Base-by-base conservation (phyloP, 2,797 vertebrate genomes). In the Phoxinus dragarum region DNA sequence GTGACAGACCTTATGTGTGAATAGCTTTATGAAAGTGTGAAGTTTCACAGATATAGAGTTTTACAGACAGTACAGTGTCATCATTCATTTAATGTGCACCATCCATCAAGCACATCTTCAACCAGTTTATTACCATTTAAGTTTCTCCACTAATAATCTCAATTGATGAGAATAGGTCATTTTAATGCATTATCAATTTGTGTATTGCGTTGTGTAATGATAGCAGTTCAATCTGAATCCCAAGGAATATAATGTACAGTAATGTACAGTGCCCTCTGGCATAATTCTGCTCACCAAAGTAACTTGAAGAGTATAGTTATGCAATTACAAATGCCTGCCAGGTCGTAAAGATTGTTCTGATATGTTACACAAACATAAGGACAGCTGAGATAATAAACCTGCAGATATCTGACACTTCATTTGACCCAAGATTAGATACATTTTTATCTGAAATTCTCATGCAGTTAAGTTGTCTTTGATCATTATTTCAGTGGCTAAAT, bases 381-480 rank as follows among this genome's bases (percentile, higher is more conserved):
- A 17, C 40, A 74, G 2, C 10, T 23, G 42, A 49, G 17, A 56
- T 64, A 47, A 74, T 82, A 49, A 83, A 71, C n/a, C 27, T 0
- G 42, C 27, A 80, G 21, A 31, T 54, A 81, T 56, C 36, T 71
- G 66, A 71, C 66, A 71, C 34, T 42, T 64, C 9, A 49, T 80
- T 34, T 81, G 7, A 0, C 31, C 36, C 27, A 6, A 47, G 34
- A 71, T 81, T 11, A 69, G 12, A 81, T 14, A 4, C 0, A 31
- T 34, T 10, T 21, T 27, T 16, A 16, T 49, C 4, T 16, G 12
- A 49, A 49, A 49, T 49, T 4, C 0, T 16, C 14, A 49, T 5
- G 5, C 12, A 31, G 27, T 14, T 6, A 16, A 12, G 44, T 44
- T 12, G 11, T 54, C 52, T 54, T 27, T 31, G 59, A 14, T 64